Evolutionary conservation across 2,797 vertebrate species (phyloP).

Genomic region (Takifugu ocellatus): DNA sequence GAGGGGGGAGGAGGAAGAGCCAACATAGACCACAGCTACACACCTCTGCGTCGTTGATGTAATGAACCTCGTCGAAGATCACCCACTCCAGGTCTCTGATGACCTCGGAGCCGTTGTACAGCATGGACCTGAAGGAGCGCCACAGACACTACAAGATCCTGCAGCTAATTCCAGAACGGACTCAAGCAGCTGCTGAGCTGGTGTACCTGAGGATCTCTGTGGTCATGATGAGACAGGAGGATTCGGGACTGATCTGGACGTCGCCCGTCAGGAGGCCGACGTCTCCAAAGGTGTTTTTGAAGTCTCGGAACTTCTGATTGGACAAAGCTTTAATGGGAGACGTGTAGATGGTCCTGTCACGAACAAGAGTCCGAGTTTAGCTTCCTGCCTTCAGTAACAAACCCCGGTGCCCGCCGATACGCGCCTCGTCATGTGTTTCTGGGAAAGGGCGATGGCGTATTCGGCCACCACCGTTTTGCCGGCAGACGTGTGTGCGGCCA

Average conservation of each 20-base stretch:
- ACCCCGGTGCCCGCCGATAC: constrained; percentile 7
- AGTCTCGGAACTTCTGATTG: constrained; percentile 95
- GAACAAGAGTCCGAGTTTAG: background rate
- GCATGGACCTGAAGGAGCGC: constrained; percentile 82
- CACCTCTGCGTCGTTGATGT: constrained; percentile 91
- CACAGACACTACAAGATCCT: background rate
- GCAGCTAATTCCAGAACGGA: no score
- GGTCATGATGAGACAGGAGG: constrained; percentile 94
- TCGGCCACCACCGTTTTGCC: constrained; percentile 94
- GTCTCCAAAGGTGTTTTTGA: constrained; percentile 86
- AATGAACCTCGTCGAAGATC: constrained; percentile 94
- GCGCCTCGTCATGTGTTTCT: constrained; percentile 94
- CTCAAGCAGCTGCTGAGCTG: accelerated
- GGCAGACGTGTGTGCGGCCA: constrained; percentile 89
- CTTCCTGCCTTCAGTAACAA: background rate
- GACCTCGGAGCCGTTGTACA: constrained; percentile 92
- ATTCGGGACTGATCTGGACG: constrained; percentile 86
- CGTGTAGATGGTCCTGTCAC: constrained; percentile 85
- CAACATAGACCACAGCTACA: no score
- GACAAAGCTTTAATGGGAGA: constrained; percentile 93
- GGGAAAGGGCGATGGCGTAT: constrained; percentile 89
- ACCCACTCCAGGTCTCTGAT: constrained; percentile 94
- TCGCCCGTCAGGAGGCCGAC: constrained; percentile 91
- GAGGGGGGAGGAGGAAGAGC: background rate
- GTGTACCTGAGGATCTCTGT: constrained; percentile 89